These are phyloP conservation scores for Chaetogeoica ovagalla DNA, from an alignment of 2,888 invertebrate species.

Conservation along the genomic window DNA sequence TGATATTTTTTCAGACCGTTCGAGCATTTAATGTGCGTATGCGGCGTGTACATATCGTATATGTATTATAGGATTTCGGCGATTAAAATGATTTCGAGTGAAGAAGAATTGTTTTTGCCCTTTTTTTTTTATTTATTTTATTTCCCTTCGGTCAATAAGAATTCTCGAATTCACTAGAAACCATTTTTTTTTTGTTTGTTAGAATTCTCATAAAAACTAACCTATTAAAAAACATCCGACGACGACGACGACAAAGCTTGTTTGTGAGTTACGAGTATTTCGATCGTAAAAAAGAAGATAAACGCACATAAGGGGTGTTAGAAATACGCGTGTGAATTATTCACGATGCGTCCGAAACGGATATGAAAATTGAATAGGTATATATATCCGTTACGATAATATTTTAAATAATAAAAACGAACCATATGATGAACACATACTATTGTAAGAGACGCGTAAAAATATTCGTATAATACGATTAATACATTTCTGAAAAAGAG, in stretches of 20 bases:
- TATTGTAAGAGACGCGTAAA: too few relatives aligned
- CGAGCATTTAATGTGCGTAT: too few relatives aligned
- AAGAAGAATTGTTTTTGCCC: too few relatives aligned
- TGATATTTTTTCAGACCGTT: too few relatives aligned
- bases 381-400: background rate
- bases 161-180: background rate
- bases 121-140: background rate
- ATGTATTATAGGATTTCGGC: too few relatives aligned
- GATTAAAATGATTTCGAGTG: too few relatives aligned
- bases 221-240: background rate
- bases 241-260: background rate
- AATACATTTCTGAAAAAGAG: too few relatives aligned
- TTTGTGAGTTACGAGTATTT: slow-evolving; percentile 11
- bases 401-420: background rate
- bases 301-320: background rate
- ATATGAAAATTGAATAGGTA: slow-evolving; percentile 2
- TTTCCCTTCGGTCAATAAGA: background rate
- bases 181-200: background rate
- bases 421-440: background rate
- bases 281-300: slow-evolving; percentile 15
- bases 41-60: too few relatives aligned
- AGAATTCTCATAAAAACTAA: background rate
- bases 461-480: too few relatives aligned
- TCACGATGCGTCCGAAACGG: slow-evolving; percentile 9
- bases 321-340: slow-evolving; percentile 1